Conservation (phyloP, 2,888 invertebrate species). For the Scaptomyza cyrtandrae region DNA sequence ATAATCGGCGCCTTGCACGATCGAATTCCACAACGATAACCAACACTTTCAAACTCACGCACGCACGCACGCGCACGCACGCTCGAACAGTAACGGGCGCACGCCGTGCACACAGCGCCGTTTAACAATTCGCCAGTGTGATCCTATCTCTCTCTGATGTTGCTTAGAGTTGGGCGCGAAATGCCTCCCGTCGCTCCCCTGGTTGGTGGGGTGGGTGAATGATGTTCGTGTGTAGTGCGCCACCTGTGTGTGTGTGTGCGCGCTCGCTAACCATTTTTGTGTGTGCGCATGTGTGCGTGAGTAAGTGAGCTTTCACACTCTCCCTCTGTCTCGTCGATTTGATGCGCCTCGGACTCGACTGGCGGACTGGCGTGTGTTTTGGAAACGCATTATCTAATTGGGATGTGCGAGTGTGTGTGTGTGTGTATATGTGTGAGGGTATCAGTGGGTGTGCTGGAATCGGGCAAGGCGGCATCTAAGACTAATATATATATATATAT, state of each 20-base stretch:
- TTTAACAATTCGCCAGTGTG: conserved; percentile 56
- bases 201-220: conserved; percentile 52
- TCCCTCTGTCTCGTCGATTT: conserved; percentile 4
- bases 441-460: conserved; percentile 10
- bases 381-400: conserved; percentile 2
- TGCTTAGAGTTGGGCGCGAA: conserved; percentile 44
- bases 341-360: neutral
- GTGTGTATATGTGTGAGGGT: neutral
- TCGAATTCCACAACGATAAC: conserved; percentile 8
- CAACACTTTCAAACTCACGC: conserved; percentile 10
- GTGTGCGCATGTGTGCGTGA: conserved; percentile 12
- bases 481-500: conserved; percentile 44
- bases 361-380: neutral
- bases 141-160: conserved; percentile 48
- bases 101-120: conserved; percentile 14
- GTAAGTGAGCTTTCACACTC: conserved; percentile 2
- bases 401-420: neutral
- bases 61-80: conserved; percentile 14
- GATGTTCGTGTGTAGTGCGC: conserved; percentile 44
- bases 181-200: conserved; percentile 27
- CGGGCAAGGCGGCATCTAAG: conserved; percentile 38
- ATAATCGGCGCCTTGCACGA: conserved; percentile 24
- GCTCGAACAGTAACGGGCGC: conserved; percentile 4
- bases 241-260: conserved; percentile 32
- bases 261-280: conserved; percentile 12